Conservation (phyloP, 2,797 vertebrate species). For the Spheniscus humboldti region DNA sequence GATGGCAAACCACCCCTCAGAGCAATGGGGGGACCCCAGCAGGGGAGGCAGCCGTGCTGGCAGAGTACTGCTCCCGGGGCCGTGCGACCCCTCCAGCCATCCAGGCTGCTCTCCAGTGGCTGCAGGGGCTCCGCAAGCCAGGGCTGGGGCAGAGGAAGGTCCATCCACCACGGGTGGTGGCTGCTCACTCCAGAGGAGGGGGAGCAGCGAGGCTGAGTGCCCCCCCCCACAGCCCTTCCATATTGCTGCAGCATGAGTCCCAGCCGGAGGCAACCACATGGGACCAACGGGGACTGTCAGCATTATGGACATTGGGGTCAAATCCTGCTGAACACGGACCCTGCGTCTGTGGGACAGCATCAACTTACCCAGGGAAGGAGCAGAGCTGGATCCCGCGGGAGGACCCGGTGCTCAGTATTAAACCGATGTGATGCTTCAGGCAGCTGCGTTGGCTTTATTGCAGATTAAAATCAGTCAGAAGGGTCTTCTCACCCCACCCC, state of each 20-base stretch:
- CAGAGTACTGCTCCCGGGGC: too few species aligned
- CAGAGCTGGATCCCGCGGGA: rapidly evolving
- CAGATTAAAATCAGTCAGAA: not conserved
- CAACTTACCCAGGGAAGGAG: not conserved
- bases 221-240: not conserved
- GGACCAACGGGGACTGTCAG: not conserved
- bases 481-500: not conserved
- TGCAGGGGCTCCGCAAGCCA: rapidly evolving
- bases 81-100: not conserved
- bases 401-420: rapidly evolving
- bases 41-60: not conserved
- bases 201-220: not conserved
- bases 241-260: not conserved
- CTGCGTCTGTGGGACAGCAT: rapidly evolving
- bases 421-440: not conserved
- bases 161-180: too few species aligned
- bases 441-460: not conserved
- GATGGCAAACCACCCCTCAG: not conserved
- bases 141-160: too few species aligned
- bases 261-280: rapidly evolving
- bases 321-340: not conserved
- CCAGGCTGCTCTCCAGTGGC: not conserved
- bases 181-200: not conserved
- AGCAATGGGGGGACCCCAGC: not conserved
- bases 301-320: rapidly evolving